phyloP scores from a whole-genome alignment of 1,140 invertebrate genomes.

The Chironomus tepperi region DNA sequence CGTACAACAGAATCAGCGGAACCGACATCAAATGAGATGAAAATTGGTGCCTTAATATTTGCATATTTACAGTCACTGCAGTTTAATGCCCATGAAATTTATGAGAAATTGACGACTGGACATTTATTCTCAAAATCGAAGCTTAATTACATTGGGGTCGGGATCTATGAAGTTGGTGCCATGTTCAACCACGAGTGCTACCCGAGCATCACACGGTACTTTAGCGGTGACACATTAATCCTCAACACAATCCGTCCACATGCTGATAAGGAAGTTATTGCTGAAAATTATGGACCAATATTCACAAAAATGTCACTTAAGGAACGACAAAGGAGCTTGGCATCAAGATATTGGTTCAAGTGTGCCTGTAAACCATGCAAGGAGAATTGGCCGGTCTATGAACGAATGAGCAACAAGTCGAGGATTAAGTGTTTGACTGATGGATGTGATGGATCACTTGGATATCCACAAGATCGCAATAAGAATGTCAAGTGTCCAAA shows the following conservation, averaged over 20 bases:
- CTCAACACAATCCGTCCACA: slow-evolving; percentile 57
- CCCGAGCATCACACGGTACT: slow-evolving; percentile 70
- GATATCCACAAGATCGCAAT: slow-evolving; percentile 36
- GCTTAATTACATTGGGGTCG: slow-evolving; percentile 61
- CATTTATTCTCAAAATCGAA: slow-evolving; percentile 47
- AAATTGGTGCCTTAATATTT: slow-evolving; percentile 55
- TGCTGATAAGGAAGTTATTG: slow-evolving; percentile 52
- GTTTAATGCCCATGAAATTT: slow-evolving; percentile 87
- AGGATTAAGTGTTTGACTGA: slow-evolving; percentile 36
- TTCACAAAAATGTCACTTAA: slow-evolving; percentile 55
- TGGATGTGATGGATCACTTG: slow-evolving; percentile 50
- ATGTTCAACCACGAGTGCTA: slow-evolving; percentile 86
- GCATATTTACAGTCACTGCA: slow-evolving; percentile 71
- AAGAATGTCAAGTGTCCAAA: slow-evolving; percentile 44
- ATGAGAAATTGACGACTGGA: slow-evolving; percentile 51
- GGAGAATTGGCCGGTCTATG: slow-evolving; percentile 66
- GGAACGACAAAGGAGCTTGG: slow-evolving; percentile 56
- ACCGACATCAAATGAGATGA: slow-evolving; percentile 45
- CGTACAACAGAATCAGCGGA: slow-evolving; percentile 37
- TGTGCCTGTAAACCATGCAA: slow-evolving; percentile 66
- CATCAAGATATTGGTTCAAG: slow-evolving; percentile 69
- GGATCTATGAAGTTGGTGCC: slow-evolving; percentile 67
- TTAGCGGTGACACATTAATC: slow-evolving; percentile 62
- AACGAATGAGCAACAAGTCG: slow-evolving; percentile 47
- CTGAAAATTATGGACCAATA: slow-evolving; percentile 80